Conservation (phyloP, 1,140 invertebrate species). For the Drosophila ambigua region DNA sequence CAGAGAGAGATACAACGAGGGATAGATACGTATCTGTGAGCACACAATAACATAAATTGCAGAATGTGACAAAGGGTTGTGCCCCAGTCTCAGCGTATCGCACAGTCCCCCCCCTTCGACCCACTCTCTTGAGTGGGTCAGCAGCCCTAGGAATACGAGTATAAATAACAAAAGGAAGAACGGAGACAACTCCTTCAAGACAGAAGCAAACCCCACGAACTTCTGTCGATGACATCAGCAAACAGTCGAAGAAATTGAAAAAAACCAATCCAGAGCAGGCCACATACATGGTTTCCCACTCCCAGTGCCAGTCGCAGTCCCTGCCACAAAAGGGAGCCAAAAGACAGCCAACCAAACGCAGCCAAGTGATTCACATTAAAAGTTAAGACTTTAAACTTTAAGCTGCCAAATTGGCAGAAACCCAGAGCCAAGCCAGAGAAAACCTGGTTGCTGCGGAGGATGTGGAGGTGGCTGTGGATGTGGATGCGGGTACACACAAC, state of each 20-base stretch:
- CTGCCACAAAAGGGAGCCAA: slow-evolving; percentile 39
- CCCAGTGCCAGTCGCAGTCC: background rate
- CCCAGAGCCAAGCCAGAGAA: background rate
- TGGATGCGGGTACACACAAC: background rate
- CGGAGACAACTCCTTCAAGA: slow-evolving; percentile 2
- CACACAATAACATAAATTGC: slow-evolving; percentile 78
- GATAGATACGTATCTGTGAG: slow-evolving; percentile 31
- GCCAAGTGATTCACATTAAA: slow-evolving; percentile 59
- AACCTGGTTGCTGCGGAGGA: too few species aligned
- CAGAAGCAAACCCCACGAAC: slow-evolving; percentile 19
- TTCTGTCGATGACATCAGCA: slow-evolving; percentile 82
- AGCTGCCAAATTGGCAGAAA: slow-evolving; percentile 52
- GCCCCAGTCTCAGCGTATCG: too few species aligned
- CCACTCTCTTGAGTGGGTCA: slow-evolving; percentile 63
- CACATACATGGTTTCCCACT: slow-evolving; percentile 26
- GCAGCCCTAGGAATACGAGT: slow-evolving; percentile 46
- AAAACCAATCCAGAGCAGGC: slow-evolving; percentile 61
- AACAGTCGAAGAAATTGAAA: slow-evolving; percentile 75
- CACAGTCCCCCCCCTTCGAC: slow-evolving; percentile 1
- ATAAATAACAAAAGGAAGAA: slow-evolving; percentile 60
- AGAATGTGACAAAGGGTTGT: slow-evolving; percentile 78
- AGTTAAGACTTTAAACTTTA: slow-evolving; percentile 74
- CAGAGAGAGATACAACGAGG: slow-evolving; percentile 8
- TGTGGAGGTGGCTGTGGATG: background rate
- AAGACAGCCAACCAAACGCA: slow-evolving; percentile 45